Evolutionary conservation across 2,888 invertebrate species (phyloP), one percentile per base, ranked within the genome.

Genomic region (Stictocephala bisonia): DNA sequence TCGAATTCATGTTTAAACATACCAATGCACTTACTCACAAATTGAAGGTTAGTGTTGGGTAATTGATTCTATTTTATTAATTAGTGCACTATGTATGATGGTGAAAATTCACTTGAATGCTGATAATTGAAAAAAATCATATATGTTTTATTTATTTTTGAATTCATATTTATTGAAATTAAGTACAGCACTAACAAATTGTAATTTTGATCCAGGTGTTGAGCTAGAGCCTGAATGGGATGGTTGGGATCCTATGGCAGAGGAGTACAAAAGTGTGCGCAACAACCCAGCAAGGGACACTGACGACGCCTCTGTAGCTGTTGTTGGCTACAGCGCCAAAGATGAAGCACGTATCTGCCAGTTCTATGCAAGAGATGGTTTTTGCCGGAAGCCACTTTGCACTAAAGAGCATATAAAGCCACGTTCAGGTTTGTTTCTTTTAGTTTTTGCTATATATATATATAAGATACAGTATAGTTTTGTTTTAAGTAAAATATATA

Each of bases 311-410:
- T 35, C 51, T 27, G 66, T 72, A 3, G 72, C 72, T 27, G 66
- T 72, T 9, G 53, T 15, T 24, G 72, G 72, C n/a, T 72, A 72
- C 27, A 66, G 35, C n/a, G 64, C 66, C 7, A 64, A 31, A 7
- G 72, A 66, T 35, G 53, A 66, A 31, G 15, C 35, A 9, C 31
- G 66, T 9, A 41, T 40, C 40, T 72, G 72, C 41, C 31, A 66
- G 35, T 66, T 66, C 26, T 66, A 40, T 50, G 27, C 35, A 11
- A 0, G 50, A n/a, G 27, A 22, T 0, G 71, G 71, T 11, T 50
- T n/a, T 15, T 72, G 72, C 40, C 27, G 48, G 24, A 72, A 72
- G 27, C 40, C 2, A 7, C 7, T 27, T 15, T 72, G 72, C 15
- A 22, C 15, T 13, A 50, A 40, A n/a, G 41, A 72, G 40, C 72